A percentile compares a stretch with the other conserved stretches of the same genome.
These are phyloP conservation scores for Cephus spinipes DNA, from an alignment of 2,888 invertebrate species.

Conservation along the genomic window DNA sequence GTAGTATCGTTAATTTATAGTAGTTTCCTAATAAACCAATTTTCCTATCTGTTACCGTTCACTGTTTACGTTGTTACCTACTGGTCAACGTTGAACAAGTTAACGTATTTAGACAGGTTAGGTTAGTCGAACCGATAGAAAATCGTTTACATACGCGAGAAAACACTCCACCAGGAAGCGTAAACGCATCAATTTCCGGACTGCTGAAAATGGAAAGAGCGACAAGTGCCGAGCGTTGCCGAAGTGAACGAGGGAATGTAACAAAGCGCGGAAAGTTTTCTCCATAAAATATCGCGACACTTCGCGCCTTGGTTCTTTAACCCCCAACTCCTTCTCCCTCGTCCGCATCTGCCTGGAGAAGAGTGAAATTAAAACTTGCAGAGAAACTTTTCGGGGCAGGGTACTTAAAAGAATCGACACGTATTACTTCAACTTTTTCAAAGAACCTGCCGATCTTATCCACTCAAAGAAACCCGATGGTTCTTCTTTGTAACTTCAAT, in stretches of 20 bases:
- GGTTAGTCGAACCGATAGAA: not conserved
- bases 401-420: conserved; percentile 27
- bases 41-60: not conserved
- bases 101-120: not conserved
- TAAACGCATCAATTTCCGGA: not conserved
- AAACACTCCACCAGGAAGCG: not conserved
- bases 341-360: conserved; percentile 9
- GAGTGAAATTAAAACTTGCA: conserved; percentile 40
- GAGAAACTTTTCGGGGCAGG: conserved; percentile 28
- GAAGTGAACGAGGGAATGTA: conserved; percentile 3
- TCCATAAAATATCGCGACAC: conserved; percentile 44
- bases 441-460: not conserved
- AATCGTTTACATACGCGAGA: not conserved
- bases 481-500: not conserved
- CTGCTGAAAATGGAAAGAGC: not conserved
- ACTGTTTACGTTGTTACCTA: not conserved
- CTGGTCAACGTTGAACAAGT: not conserved
- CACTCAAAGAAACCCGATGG: not conserved
- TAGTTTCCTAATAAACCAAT: too few species aligned
- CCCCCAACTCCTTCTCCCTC: conserved; percentile 18
- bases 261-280: conserved; percentile 36
- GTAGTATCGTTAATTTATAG: not conserved
- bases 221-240: not conserved
- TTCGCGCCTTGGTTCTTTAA: conserved; percentile 20
- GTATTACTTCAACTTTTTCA: not conserved